Evolutionary conservation across 2,797 vertebrate genomes (phyloP), one percentile per base, ranked within the genome.

Genomic region (Hemibagrus guttatus): DNA sequence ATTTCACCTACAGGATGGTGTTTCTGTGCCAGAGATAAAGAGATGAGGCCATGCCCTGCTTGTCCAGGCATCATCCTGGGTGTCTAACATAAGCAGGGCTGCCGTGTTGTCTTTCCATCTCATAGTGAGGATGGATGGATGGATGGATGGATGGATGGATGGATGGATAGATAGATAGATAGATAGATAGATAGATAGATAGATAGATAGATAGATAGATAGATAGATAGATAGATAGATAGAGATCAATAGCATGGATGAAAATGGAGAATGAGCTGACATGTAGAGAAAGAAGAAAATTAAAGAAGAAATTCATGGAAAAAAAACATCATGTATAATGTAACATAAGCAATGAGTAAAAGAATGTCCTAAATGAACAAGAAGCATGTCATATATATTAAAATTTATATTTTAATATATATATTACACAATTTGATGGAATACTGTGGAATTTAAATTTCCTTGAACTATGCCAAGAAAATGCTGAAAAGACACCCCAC

Each of bases 61-160:
- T n/a, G 56, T 74, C 68, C 69, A 75, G 66, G 84, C 68, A 56
- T 75, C 54, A 63, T 83, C 61, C 46, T 85, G 79, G 42, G 61
- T 56, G 49, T 79, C 26, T 83, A 76, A 79, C 49, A 58, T 85
- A 69, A 89, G 56, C 79, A 81, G 61, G 19, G 69, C 63, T 35
- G 54, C 66, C 64, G 86, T 83, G 85, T 84, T 84, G 79, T 74
- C 39, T 86, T 64, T 87, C 66, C 71, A 82, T 64, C 76, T 84
- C 31, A 28, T 63, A 35, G 42, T 72, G 84, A 87, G 64, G 82
- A 61, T 39, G 4, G 35, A 39, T 39, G 4, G 35, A 39, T 39
- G 4, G 35, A 39, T 39, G 4, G 35, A 39, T 39, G 4, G 35
- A 39, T 39, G 63, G 56, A 58, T 19, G 26, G 72, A 78, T 81